phyloP scores from a whole-genome alignment of 2,797 vertebrate genomes.

The Lerista edwardsae region DNA sequence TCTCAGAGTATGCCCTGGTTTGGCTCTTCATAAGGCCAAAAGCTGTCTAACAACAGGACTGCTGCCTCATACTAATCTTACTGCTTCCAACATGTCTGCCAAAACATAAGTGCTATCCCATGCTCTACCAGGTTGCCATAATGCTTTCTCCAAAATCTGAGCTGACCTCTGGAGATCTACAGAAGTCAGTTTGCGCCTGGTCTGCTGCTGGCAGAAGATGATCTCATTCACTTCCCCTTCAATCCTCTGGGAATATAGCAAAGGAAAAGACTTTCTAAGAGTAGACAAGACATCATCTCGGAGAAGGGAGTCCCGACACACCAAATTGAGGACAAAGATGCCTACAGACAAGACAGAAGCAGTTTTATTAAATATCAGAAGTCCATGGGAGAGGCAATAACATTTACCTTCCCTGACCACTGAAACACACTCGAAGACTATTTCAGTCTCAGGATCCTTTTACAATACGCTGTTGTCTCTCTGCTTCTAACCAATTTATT shows the following conservation, averaged over 20 bases:
- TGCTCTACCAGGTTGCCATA: slow-evolving; percentile 71
- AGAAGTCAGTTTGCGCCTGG: slow-evolving; percentile 15
- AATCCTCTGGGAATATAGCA: slow-evolving; percentile 82
- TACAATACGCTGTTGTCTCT: not conserved
- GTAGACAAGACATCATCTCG: slow-evolving; percentile 80
- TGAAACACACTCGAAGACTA: too few species aligned
- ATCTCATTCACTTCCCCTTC: slow-evolving; percentile 94
- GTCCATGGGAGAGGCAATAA: not conserved
- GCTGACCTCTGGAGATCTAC: slow-evolving; percentile 71
- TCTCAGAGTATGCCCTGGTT: not conserved
- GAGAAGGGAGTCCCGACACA: slow-evolving; percentile 86
- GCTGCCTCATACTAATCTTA: slow-evolving; percentile 81
- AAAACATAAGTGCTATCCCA: slow-evolving; percentile 81
- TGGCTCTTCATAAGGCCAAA: not conserved
- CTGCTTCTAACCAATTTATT: not conserved
- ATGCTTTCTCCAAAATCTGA: slow-evolving; percentile 79
- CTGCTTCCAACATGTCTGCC: slow-evolving; percentile 83
- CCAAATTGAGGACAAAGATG: slow-evolving; percentile 92
- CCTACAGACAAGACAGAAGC: slow-evolving; percentile 69
- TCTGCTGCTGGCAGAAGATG: slow-evolving; percentile 81
- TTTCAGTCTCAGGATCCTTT: not conserved
- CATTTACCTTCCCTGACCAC: not conserved
- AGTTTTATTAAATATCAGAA: not conserved
- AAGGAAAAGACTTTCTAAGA: slow-evolving; percentile 73
- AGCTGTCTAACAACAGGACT: not conserved